Evolutionary conservation across 2,888 invertebrate genomes (phyloP).

Genomic region (Drosophila cracens): DNA sequence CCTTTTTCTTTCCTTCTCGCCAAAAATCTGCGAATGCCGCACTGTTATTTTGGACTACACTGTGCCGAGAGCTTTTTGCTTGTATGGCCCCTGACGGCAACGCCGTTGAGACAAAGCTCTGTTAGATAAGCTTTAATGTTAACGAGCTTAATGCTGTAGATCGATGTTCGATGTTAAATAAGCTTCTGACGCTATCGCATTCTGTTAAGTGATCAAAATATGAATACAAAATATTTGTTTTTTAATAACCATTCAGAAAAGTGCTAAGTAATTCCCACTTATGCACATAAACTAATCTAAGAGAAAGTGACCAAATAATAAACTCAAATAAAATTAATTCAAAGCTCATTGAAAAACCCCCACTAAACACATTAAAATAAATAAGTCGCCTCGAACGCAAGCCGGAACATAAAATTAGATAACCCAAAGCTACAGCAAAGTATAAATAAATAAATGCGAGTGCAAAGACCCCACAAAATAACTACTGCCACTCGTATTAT

Average conservation of each 20-base stretch:
- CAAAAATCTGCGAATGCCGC: constrained; percentile 9
- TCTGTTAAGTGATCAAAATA: not conserved
- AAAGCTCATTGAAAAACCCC: not conserved
- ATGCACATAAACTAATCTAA: not conserved
- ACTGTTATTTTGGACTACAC: constrained; percentile 21
- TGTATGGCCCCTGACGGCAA: constrained; percentile 18
- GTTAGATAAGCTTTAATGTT: not conserved
- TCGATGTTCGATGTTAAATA: constrained; percentile 34
- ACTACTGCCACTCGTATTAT: not conserved
- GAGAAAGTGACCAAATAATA: not conserved
- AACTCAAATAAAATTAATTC: not conserved
- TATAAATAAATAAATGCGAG: constrained; percentile 20
- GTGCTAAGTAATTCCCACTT: not conserved
- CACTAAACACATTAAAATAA: not conserved
- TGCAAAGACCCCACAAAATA: constrained; percentile 48
- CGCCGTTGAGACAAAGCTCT: constrained; percentile 6
- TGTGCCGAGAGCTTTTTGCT: constrained; percentile 44
- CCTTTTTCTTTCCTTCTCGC: not conserved
- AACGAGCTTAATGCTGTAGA: constrained; percentile 25
- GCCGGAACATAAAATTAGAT: constrained; percentile 21
- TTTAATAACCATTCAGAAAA: not conserved
- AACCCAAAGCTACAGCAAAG: constrained; percentile 14
- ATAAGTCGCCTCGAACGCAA: constrained; percentile 40
- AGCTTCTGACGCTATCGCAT: not conserved
- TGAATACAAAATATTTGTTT: not conserved